A percentile compares a stretch with the other conserved stretches of the same genome.
phyloP scores from a whole-genome alignment of 2,113 vertebrate species.

The Nymphicus hollandicus region DNA sequence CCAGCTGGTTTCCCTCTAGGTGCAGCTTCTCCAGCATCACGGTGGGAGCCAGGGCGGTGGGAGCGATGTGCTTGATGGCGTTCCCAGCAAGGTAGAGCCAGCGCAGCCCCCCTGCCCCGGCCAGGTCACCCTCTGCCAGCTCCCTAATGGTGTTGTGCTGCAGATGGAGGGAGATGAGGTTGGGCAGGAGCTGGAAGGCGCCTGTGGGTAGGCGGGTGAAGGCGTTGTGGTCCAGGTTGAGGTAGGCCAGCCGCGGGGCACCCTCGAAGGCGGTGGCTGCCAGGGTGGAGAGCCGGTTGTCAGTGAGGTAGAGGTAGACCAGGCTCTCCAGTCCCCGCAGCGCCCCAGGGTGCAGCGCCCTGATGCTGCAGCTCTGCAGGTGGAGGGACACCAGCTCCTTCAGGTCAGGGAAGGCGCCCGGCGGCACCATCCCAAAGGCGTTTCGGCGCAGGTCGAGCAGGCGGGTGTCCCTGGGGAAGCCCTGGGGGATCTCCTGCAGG shows the following conservation, averaged over 20 bases:
- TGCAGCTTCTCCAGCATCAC: conserved; percentile 83
- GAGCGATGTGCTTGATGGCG: conserved; percentile 62
- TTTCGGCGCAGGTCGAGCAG: conserved; percentile 87
- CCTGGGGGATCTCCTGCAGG: conserved; percentile 79
- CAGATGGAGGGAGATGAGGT: conserved; percentile 86
- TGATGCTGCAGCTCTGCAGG: conserved; percentile 84
- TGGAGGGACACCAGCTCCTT: conserved; percentile 85
- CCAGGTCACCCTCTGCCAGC: conserved; percentile 71
- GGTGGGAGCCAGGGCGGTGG: conserved; percentile 70
- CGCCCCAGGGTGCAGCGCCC: conserved; percentile 74
- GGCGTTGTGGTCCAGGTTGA: conserved; percentile 86
- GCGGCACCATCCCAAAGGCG: conserved; percentile 76
- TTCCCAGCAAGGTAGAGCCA: conserved; percentile 85
- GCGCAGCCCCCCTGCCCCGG: conserved; percentile 69
- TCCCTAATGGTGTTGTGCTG: conserved; percentile 81
- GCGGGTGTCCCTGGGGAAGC: conserved; percentile 78
- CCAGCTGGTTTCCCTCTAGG: conserved; percentile 83
- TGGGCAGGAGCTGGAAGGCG: conserved; percentile 79
- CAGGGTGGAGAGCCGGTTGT: conserved; percentile 83
- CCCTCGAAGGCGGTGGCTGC: conserved; percentile 78
- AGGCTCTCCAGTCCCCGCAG: conserved; percentile 83
- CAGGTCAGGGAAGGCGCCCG: conserved; percentile 78
- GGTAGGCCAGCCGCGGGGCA: conserved; percentile 81
- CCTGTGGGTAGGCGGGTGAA: conserved; percentile 77
- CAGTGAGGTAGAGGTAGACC: conserved; percentile 90